Conservation (phyloP, 2,888 invertebrate species). For the Philereme transversata region DNA sequence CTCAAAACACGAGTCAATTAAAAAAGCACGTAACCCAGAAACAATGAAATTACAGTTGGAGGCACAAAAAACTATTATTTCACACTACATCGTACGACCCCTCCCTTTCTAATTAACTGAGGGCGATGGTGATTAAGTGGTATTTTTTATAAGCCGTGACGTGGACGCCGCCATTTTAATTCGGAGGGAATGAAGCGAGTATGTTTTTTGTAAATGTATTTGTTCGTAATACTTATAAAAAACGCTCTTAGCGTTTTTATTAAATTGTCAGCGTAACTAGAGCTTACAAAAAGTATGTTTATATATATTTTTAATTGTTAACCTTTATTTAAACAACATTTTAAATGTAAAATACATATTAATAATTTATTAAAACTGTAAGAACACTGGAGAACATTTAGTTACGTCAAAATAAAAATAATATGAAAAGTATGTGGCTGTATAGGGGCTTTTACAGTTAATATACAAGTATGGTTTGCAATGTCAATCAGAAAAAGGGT, state of each 20-base stretch:
- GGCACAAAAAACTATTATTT: slow-evolving; percentile 33
- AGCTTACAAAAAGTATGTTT: no score
- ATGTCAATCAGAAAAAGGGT: no score
- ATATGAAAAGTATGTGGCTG: no score
- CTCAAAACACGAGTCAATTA: slow-evolving; percentile 22
- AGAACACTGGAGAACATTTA: no score
- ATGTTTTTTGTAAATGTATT: neutral
- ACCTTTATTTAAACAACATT: no score
- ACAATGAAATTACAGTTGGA: slow-evolving; percentile 26
- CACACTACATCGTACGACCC: slow-evolving; percentile 27
- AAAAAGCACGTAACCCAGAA: slow-evolving; percentile 29
- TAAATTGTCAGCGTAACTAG: no score
- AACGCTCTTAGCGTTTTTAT: neutral
- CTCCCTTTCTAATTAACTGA: slow-evolving; percentile 36
- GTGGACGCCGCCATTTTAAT: slow-evolving; percentile 33
- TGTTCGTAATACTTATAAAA: neutral
- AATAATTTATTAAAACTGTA: no score
- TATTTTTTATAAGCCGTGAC: slow-evolving; percentile 32
- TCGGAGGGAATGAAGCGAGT: slow-evolving; percentile 1
- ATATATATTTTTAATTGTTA: no score
- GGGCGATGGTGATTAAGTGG: slow-evolving; percentile 34
- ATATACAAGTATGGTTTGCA: no score
- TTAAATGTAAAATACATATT: no score
- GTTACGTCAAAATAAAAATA: no score
- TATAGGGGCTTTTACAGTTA: no score